Evolutionary conservation across 2,888 invertebrate species (phyloP).

Genomic region (Morpho helenor): DNA sequence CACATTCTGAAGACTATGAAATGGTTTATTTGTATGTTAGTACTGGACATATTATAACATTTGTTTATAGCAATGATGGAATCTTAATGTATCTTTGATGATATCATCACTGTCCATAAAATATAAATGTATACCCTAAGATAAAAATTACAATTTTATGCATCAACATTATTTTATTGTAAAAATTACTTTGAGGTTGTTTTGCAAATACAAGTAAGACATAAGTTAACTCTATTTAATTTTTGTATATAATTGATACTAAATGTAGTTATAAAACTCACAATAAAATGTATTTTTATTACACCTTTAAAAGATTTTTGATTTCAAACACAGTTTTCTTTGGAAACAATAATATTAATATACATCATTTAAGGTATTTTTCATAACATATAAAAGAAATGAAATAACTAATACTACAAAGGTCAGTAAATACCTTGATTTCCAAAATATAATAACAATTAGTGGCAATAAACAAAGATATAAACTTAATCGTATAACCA

Average conservation of each 20-base stretch:
- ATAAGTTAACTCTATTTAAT: constrained; percentile 54
- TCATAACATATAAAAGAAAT: constrained; percentile 46
- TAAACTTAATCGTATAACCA: background rate
- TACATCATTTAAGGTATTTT: constrained; percentile 31
- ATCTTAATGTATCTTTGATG: no score
- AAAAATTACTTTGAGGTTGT: no score
- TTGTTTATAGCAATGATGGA: no score
- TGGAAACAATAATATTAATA: constrained; percentile 2
- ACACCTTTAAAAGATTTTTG: constrained; percentile 55
- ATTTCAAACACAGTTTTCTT: constrained; percentile 7
- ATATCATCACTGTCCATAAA: no score
- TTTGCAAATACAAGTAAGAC: no score
- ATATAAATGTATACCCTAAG: no score
- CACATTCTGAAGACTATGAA: no score
- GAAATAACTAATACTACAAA: constrained; percentile 42
- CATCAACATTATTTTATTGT: no score
- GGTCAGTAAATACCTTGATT: constrained; percentile 42
- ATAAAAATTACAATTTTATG: no score
- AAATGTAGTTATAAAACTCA: constrained; percentile 71
- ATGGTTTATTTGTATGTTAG: no score
- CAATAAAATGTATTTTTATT: constrained; percentile 79
- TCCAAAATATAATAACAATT: constrained; percentile 40
- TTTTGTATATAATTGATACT: constrained; percentile 77
- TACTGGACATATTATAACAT: no score
- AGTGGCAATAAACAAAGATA: constrained; percentile 50